Base-by-base conservation (phyloP, 2,113 vertebrate species). In the Oxygymnocypris stewartii region DNA sequence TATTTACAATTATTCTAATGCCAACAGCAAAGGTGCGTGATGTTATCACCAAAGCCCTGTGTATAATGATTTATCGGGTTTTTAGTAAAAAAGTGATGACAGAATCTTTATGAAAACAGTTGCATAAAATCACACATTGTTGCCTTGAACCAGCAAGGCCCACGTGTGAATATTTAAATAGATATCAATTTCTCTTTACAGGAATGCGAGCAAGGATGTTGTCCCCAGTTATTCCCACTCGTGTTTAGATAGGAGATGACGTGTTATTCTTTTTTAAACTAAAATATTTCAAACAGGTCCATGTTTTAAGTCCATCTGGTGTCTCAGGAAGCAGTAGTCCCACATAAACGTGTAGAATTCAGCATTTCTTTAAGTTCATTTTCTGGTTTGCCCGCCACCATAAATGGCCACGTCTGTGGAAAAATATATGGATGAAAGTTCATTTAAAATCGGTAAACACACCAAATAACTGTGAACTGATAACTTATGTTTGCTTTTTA, bases 101-200 rank as follows among this genome's bases (percentile, higher is more conserved):
- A 47, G 6, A 18, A 79, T 83, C 10, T 82, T 77, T 49, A 88
- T 63, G 57, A 54, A 82, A 89, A 57, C 20, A 76, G n/a, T n/a
- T 79, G 73, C 14, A 81, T 84, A 85, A 77, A 54, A 12, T 9
- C 78, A 44, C 88, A 89, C n/a, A 28, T 28, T 42, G 28, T 44
- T 82, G 95, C 93, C 98, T 97, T 96, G 97, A 95, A 96, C 98
- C 98, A 97, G 98, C 98, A 97, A 98, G 97, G 97, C 95, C 92
- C 67, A 85, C 8, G 90, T 87, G 93, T 92, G 94, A 94, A 94
- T 90, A 93, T 95, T 97, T 97, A 98, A 97, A 98, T 98, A 96
- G 92, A 91, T 86, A 40, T 84, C 31, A 79, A 20, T 87, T 90
- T 92, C 91, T 94, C 89, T 92, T 89, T 93, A 92, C 90, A 82